These are phyloP conservation scores for Euphonia xanthogaster DNA, from an alignment of 2,797 vertebrate genomes.

Conservation along the genomic window DNA sequence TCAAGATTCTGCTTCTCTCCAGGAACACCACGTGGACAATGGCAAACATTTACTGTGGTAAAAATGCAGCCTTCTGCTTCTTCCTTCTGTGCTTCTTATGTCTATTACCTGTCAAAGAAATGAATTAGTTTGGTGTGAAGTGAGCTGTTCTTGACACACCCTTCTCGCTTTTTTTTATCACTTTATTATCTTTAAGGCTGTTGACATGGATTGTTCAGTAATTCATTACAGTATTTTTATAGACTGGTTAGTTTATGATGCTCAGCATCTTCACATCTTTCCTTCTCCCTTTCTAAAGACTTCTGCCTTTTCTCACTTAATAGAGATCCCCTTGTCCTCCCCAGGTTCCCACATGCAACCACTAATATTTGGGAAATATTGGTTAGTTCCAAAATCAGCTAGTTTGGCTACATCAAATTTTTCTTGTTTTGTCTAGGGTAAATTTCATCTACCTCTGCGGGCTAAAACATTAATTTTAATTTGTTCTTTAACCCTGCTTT, in stretches of 20 bases:
- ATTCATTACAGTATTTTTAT: not conserved
- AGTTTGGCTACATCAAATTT: not conserved
- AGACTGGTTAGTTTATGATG: not conserved
- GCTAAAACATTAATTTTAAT: not conserved
- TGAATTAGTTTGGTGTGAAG: not conserved
- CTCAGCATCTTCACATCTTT: not conserved
- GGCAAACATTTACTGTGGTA: not conserved
- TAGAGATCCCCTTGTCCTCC: not conserved
- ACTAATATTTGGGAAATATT: not conserved
- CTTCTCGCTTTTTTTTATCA: not conserved
- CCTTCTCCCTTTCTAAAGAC: not conserved
- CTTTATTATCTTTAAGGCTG: not conserved
- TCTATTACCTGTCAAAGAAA: not conserved
- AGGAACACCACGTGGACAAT: not conserved
- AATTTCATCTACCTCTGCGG: not conserved
- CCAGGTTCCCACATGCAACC: not conserved
- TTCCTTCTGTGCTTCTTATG: not conserved
- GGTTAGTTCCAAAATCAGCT: not conserved
- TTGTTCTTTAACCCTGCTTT: not conserved
- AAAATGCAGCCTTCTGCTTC: not conserved
- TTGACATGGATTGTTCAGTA: not conserved
- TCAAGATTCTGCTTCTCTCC: not conserved
- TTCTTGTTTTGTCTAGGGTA: not conserved
- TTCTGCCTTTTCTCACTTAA: not conserved
- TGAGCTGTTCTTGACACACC: not conserved